Percentiles rank a stretch among this genome's conserved stretches.
Conservation (phyloP, 2,113 vertebrate genomes). For the Chloropsis hardwickii region DNA sequence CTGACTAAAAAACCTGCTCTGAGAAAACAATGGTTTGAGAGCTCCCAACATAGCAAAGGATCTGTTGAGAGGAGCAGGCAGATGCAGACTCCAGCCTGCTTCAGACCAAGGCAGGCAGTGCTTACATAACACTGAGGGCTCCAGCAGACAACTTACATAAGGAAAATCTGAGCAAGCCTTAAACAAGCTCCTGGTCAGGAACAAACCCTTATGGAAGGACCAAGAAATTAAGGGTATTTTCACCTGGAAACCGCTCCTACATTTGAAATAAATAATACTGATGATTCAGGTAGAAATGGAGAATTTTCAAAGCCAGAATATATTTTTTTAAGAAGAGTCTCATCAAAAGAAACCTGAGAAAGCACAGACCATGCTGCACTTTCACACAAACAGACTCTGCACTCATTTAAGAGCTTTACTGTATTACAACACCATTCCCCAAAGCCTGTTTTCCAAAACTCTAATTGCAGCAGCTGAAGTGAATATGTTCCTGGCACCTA, state of each 20-base stretch:
- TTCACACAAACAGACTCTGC: background rate
- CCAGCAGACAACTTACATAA: background rate
- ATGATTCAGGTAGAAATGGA: background rate
- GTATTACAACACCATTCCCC: background rate
- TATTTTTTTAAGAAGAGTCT: background rate
- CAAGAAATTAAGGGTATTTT: background rate
- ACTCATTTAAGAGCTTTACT: background rate
- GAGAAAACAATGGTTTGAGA: background rate
- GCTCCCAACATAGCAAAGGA: background rate
- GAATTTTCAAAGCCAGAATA: background rate
- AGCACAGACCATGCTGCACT: background rate
- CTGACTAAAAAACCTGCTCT: background rate
- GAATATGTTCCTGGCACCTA: background rate
- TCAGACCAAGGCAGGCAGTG: background rate
- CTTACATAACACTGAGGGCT: constrained; percentile 39
- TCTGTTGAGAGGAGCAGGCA: background rate
- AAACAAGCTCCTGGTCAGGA: background rate
- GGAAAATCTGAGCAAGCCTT: background rate
- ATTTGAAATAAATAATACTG: background rate
- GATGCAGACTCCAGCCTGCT: background rate
- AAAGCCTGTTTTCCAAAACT: background rate
- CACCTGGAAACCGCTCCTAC: background rate
- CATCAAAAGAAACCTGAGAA: constrained; percentile 16
- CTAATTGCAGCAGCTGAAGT: background rate
- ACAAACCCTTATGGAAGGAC: background rate